phyloP scores from a whole-genome alignment of 2,113 vertebrate species.

The Setophaga coronata region DNA sequence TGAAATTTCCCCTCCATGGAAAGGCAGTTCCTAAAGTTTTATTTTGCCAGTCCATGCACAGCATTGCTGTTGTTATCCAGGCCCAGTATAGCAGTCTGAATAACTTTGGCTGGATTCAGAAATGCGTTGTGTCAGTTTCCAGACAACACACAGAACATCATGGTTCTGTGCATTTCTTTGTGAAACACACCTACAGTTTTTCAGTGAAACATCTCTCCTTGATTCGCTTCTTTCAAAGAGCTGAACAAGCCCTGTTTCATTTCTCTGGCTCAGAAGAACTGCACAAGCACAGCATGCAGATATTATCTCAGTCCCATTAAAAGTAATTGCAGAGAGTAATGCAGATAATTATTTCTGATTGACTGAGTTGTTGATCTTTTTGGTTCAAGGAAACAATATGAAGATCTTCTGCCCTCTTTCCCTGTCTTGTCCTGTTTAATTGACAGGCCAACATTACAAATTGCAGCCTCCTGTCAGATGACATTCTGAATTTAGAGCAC shows the following conservation, averaged over 20 bases:
- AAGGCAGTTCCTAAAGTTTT: neutral
- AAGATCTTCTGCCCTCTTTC: constrained; percentile 37
- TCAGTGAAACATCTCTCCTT: neutral
- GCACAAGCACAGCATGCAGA: neutral
- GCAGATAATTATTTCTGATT: constrained; percentile 60
- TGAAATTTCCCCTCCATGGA: neutral
- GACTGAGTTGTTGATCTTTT: constrained; percentile 59
- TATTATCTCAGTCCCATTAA: constrained; percentile 44
- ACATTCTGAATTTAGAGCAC: neutral
- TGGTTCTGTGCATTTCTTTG: neutral
- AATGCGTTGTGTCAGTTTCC: neutral
- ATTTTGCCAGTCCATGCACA: neutral
- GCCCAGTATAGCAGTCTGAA: neutral
- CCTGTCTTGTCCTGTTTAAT: neutral
- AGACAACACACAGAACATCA: neutral
- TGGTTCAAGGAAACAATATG: constrained; percentile 58
- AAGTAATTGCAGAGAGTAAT: constrained; percentile 56
- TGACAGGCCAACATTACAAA: neutral
- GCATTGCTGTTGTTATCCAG: neutral
- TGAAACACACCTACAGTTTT: neutral
- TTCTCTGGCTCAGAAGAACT: neutral
- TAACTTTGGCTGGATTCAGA: neutral
- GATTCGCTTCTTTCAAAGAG: neutral
- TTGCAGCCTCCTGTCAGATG: neutral
- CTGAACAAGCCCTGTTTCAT: neutral